A percentile compares a stretch with the other conserved stretches of the same genome.
Evolutionary conservation across 2,797 vertebrate species (phyloP).

Genomic region (Sparus aurata): DNA sequence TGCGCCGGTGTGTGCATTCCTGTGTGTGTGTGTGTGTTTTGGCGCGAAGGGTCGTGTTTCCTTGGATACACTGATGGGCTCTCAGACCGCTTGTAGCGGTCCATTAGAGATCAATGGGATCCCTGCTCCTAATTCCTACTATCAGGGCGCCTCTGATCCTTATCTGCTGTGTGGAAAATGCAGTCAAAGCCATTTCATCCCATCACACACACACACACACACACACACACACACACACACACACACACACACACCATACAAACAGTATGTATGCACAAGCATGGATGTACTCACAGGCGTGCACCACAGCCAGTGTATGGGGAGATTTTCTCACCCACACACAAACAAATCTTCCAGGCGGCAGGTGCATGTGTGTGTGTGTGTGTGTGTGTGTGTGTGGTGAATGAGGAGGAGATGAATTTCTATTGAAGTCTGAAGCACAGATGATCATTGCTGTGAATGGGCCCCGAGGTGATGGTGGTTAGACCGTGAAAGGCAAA

Average conservation of each 20-base stretch:
- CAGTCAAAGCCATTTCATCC: slow-evolving; percentile 74
- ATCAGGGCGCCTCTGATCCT: slow-evolving; percentile 84
- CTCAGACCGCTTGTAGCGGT: slow-evolving; percentile 81
- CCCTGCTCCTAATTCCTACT: slow-evolving; percentile 83
- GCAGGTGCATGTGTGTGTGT: slow-evolving; percentile 41
- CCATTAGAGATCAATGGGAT: slow-evolving; percentile 88
- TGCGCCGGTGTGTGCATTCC: slow-evolving; percentile 21
- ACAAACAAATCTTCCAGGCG: slow-evolving; percentile 40
- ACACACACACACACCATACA: slow-evolving; percentile 24
- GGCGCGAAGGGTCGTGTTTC: slow-evolving; percentile 71
- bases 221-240: slow-evolving; percentile 32
- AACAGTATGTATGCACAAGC: slow-evolving; percentile 27
- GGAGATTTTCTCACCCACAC: slow-evolving; percentile 42
- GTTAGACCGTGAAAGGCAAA: slow-evolving; percentile 60
- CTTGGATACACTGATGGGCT: slow-evolving; percentile 80
- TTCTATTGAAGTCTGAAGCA: slow-evolving; percentile 60
- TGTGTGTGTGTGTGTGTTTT: slow-evolving; percentile 4
- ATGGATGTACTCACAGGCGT: slow-evolving; percentile 22
- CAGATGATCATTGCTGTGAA: slow-evolving; percentile 65
- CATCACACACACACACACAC: slow-evolving; percentile 32
- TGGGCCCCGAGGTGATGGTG: slow-evolving; percentile 59
- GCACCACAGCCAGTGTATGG: slow-evolving; percentile 22
- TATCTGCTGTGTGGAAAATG: slow-evolving; percentile 82
- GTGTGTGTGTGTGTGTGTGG: slow-evolving; percentile 31
- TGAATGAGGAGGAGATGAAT: slow-evolving; percentile 69